Base-by-base conservation (phyloP, 2,888 invertebrate species). In the Melipona bicolor region DNA sequence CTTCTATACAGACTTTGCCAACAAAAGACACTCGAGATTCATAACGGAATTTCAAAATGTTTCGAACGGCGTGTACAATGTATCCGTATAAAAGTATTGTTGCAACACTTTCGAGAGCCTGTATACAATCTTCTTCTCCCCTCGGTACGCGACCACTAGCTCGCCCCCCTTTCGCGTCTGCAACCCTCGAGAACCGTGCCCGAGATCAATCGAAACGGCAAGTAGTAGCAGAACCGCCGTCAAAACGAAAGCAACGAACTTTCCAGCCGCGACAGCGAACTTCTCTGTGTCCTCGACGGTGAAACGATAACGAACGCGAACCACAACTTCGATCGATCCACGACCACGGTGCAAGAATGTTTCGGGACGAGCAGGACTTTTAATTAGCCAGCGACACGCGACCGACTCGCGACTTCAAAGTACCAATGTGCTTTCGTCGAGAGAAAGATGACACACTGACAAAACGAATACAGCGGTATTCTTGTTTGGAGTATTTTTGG, bases 361-460 rank as follows among this genome's bases (percentile, higher is more conserved):
- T 72, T 24, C 61, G 67, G 74, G 65, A 52, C 79, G 59, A 43
- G 70, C n/a, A 24, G 32, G 61, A 73, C 65, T 69, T 79, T 79
- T 73, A 81, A 81, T 81, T 79, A 73, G 61, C n/a, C n/a, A 36
- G 17, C 36, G 81, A 64, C 80, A 79, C 69, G 81, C 81, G 69
- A 79, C 62, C 72, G 54, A 56, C 49, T 65, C 24, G 13, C 24
- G 6, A 62, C n/a, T 50, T 0, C 4, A 24, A 19, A 21, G 27
- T 43, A 43, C 24, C 9, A 59, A 13, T 59, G 56, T n/a, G 43
- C n/a, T 59, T 13, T 59, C 15, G 56, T 5, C 4, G n/a, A 56
- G 56, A n/a, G 21, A 56, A 15, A n/a, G n/a, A 56, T 21, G 21
- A 15, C 2, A 56, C n/a, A n/a, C 5, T 2, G 15, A 15, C n/a